These are phyloP conservation scores for Edolisoma coerulescens DNA, from an alignment of 2,113 vertebrate species.

Conservation along the genomic window DNA sequence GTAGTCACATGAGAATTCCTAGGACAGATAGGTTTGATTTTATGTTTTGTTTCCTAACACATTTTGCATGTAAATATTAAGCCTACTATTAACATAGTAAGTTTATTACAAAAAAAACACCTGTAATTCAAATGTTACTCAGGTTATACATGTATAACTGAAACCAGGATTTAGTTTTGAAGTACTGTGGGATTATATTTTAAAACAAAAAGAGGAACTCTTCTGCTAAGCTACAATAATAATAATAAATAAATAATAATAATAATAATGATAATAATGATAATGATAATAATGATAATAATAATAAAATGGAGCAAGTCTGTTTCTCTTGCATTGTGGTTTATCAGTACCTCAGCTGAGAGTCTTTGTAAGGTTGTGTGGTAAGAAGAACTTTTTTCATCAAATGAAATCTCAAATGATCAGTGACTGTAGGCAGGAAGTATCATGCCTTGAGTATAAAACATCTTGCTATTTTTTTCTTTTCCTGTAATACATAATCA, in stretches of 20 bases:
- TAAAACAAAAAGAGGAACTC: background rate
- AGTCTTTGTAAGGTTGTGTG: background rate
- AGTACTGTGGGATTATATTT: background rate
- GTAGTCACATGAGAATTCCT: slow-evolving; percentile 13
- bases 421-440: background rate
- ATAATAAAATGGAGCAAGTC: background rate
- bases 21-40: slow-evolving; percentile 7
- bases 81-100: background rate
- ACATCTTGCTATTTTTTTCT: background rate
- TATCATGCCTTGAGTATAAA: background rate
- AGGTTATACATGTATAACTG: background rate
- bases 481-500: background rate
- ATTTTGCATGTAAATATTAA: background rate
- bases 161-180: background rate
- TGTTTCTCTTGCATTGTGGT: background rate
- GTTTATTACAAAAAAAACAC: background rate
- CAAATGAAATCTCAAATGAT: background rate
- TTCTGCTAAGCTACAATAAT: background rate
- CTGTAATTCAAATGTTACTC: background rate
- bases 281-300: background rate
- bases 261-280: background rate
- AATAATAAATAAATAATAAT: background rate
- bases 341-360: background rate
- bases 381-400: background rate
- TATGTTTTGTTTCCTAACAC: background rate